Evolutionary conservation across 2,797 vertebrate genomes (phyloP).

Genomic region (Limnodromus scolopaceus): DNA sequence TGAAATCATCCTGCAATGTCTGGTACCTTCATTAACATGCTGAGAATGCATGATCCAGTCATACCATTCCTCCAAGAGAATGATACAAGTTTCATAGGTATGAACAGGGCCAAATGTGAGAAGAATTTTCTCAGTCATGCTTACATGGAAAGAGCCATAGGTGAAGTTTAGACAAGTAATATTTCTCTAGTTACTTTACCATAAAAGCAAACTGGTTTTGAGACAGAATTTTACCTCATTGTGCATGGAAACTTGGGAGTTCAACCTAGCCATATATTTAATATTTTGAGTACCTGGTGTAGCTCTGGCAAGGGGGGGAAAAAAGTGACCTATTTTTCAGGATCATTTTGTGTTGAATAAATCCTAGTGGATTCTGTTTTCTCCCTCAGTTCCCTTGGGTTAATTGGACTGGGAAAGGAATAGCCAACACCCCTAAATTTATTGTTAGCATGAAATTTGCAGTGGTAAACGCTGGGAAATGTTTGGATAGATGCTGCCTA

Average conservation of each 20-base stretch:
- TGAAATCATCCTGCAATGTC: neutral
- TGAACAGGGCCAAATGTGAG: fast-evolving
- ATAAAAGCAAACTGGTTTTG: neutral
- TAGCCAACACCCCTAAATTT: neutral
- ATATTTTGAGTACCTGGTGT: neutral
- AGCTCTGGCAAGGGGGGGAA: neutral
- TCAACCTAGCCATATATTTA: neutral
- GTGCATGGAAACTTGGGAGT: neutral
- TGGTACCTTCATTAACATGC: neutral
- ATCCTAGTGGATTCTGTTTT: neutral
- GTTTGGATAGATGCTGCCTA: neutral
- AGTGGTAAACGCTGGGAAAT: neutral
- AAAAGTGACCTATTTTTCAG: neutral
- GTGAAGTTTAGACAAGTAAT: neutral
- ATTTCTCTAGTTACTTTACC: neutral
- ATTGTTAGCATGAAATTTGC: neutral
- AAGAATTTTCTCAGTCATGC: neutral
- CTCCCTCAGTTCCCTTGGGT: neutral
- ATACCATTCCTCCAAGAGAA: neutral
- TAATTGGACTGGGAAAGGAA: neutral
- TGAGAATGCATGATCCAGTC: neutral
- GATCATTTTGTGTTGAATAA: neutral
- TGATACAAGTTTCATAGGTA: neutral
- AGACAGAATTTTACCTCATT: neutral
- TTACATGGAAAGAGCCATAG: neutral